Conservation (phyloP, 2,888 invertebrate species). For the Drepanosiphum platanoidis region DNA sequence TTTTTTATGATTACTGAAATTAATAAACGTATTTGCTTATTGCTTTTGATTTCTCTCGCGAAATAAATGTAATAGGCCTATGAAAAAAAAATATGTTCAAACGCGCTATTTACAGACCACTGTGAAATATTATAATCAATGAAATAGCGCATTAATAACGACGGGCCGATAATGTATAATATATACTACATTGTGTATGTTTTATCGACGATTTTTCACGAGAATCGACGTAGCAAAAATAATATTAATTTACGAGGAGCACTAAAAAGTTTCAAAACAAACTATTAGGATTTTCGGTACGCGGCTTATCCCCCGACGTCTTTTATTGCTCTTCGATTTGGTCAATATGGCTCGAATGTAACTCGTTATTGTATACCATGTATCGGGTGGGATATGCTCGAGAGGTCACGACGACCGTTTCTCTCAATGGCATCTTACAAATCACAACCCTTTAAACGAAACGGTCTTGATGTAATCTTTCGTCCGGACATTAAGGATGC, state of each 20-base stretch:
- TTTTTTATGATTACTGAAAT: no score
- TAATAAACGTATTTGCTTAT: no score
- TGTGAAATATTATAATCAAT: no score
- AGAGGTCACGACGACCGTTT: background rate
- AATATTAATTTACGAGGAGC: conserved; percentile 12
- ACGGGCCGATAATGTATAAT: no score
- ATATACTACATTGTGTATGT: no score
- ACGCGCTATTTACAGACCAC: no score
- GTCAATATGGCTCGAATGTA: background rate
- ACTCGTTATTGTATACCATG: background rate
- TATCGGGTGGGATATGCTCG: conserved; percentile 1
- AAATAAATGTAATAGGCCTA: no score
- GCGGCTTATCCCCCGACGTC: background rate
- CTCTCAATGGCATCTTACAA: conserved; percentile 9
- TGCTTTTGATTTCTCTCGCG: no score
- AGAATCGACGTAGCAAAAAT: no score
- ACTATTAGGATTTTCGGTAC: conserved; percentile 19
- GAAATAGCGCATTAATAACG: no score
- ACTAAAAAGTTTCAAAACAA: conserved; percentile 33
- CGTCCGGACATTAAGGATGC: conserved; percentile 4
- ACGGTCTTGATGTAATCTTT: background rate
- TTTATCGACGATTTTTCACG: no score
- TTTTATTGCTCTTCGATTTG: background rate
- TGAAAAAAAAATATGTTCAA: no score
- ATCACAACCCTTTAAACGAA: conserved; percentile 23